A percentile compares a stretch with the other conserved stretches of the same genome.
Conservation (phyloP, 1,140 invertebrate species). For the Drosophila ambigua region DNA sequence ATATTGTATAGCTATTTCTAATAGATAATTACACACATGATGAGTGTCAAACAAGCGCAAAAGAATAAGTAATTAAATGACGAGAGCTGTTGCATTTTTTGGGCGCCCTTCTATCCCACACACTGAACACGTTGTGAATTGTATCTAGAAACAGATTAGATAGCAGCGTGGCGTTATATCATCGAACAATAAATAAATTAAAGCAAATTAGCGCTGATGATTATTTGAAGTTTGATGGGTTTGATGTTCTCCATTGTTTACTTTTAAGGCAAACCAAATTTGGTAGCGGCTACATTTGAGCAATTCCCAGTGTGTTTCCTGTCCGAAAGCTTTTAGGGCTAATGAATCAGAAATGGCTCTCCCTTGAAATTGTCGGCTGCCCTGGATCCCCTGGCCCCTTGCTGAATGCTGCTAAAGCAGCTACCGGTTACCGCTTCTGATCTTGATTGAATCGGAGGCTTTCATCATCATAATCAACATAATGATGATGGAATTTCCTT, state of each 20-base stretch:
- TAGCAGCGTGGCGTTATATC: constrained; percentile 6
- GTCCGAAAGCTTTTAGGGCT: constrained; percentile 41
- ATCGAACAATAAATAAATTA: constrained; percentile 47
- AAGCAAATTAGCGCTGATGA: constrained; percentile 38
- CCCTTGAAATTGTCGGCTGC: no score
- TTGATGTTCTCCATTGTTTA: no score
- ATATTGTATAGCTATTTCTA: no score
- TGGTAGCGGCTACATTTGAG: constrained; percentile 20
- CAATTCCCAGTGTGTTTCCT: constrained; percentile 32
- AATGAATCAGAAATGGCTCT: constrained; percentile 23
- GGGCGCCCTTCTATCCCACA: no score
- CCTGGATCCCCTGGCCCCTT: constrained; percentile 12
- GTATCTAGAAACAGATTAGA: not conserved
- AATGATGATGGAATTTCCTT: constrained; percentile 40
- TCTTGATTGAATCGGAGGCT: constrained; percentile 38
- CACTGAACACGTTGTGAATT: no score
- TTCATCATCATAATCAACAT: constrained; percentile 46
- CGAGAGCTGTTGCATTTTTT: no score
- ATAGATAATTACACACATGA: no score
- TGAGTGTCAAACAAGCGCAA: no score
- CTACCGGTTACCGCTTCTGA: constrained; percentile 40
- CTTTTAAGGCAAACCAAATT: constrained; percentile 26
- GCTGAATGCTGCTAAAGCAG: constrained; percentile 17
- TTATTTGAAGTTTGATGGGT: constrained; percentile 20
- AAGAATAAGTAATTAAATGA: no score